Base-by-base conservation (phyloP, 2,113 vertebrate genomes). In the Hippolais icterina region DNA sequence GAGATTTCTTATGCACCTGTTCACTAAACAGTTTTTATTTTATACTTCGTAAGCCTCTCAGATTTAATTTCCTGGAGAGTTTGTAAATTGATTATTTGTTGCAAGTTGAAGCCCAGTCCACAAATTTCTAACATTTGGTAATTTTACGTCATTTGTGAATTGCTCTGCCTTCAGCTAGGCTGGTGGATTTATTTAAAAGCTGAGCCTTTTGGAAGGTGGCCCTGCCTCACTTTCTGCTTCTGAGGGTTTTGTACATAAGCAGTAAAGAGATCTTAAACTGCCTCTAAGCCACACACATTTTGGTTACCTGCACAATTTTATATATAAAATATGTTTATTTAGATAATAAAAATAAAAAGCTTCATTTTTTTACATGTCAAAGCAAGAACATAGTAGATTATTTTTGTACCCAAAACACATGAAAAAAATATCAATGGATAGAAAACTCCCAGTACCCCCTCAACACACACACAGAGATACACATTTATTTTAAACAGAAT, bases 361-460 rank as follows among this genome's bases (percentile, higher is more conserved):
- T 57, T 80, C 11, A 37, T 28, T 82, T 94, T 94, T 85, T 33
- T 70, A 37, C 20, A 74, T 5, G 7, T 47, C 19, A 83, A 90
- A 87, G 50, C 31, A 86, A 54, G 46, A 92, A 77, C 5, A 2
- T 5, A 49, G 69, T 11, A 83, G 8, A 49, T 78, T 39, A 27
- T 23, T 83, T 83, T 8, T 78, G 27, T 49, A 89, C 27, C 24
- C 42, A 49, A 87, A 86, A n/a, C 23, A 82, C 1, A 0, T 70
- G 35, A 84, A 52, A 68, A 18, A 81, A 64, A 12, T 35, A 66
- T 27, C 27, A 81, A 16, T 52, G 17, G 54, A 83, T 80, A 18
- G 77, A 77, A 49, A 69, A 20, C 0, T 0, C 5, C 6, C 42
- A 63, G 12, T 10, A 33, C 2, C 7, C 22, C 27, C 9, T 52